Base-by-base conservation (phyloP, 2,797 vertebrate species). In the Anniella stebbinsi region DNA sequence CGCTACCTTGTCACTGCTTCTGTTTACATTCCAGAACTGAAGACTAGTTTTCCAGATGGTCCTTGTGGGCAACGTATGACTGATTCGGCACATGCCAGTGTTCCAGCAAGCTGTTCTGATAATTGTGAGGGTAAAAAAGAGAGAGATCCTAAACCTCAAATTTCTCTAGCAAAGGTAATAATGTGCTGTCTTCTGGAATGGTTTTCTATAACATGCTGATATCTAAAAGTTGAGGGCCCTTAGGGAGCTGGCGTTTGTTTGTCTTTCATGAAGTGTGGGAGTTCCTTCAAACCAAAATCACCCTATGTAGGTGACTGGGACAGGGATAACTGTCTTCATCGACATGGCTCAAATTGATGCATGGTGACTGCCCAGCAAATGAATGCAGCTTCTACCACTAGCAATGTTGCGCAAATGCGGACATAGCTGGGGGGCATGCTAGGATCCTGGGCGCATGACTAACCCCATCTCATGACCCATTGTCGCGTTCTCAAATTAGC, bases 161-260 rank as follows among this genome's bases (percentile, higher is more conserved):
- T 36, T 94, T 70, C 93, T 91, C 51, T 93, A 86, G 93, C 86
- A 82, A 95, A 96, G 95, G 96, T 97, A 95, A 96, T 84, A 91
- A 70, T 8, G 15, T 72, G 3, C 41, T 80, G 33, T 8, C n/a
- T 80, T 77, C 45, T 51, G 48, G 23, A 12, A 69, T 91, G n/a
- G 11, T 41, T 84, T 70, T 38, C 12, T 91, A 1, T 78, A 76
- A 77, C 38, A 87, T 67, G 57, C 18, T 66, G 9, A n/a, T 45
- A n/a, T 6, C 30, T 15, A 67, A 75, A 41, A 33, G 17, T n/a
- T 51, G 45, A 75, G 18, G 28, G n/a, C 17, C 18, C 36, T 84
- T 75, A 41, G 54, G 57, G 67, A 21, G 28, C 18, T 67, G 10
- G 84, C 1, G 12, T 78, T 17, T 9, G 10, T 30, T 63, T 73